Evolutionary conservation across 2,113 vertebrate species (phyloP), one percentile per base, ranked within the genome.

Genomic region (Meleagris gallopavo): DNA sequence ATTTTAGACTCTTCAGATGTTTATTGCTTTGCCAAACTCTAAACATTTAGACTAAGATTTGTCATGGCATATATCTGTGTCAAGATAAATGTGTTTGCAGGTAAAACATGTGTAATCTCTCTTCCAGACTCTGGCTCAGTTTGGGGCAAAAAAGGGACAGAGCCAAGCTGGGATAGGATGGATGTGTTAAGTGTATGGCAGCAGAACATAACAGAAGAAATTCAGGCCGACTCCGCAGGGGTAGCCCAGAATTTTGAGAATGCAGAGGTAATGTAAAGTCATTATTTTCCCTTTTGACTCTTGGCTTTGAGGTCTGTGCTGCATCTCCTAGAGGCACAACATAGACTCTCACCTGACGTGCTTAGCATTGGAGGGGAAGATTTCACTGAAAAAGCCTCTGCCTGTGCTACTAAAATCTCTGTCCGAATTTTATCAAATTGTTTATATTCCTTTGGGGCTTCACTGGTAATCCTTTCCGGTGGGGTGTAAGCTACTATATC

Each of bases 221-320:
- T 81, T 92, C 43, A 72, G 76, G 61, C 62, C 80, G 81, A 6
- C 52, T 72, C 65, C 78, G 50, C 60, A 80, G 82, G 13, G 93
- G 30, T 43, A 78, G 57, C 46, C 34, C 65, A 67, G 57, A 94
- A 81, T 94, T 86, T 84, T 78, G 86, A 92, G 34, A 13, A 81
- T 75, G 71, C 50, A 61, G 61, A 78, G 34, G 46, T 81, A 95
- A 90, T 64, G 65, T 90, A 84, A 94, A 96, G 57, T 88, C 86
- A 94, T 94, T 95, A 90, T 86, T 96, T 88, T 90, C 34, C 32
- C 38, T 74, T 66, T 88, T 88, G 76, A 93, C 65, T 92, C 57
- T 64, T 83, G 65, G 65, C 65, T 88, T 86, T 93, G 86, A 93
- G 83, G 32, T 94, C 73, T 78, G 46, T 69, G 38, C 46, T 60